phyloP scores from a whole-genome alignment of 2,113 vertebrate species.

The Nothoprocta pentlandii region DNA sequence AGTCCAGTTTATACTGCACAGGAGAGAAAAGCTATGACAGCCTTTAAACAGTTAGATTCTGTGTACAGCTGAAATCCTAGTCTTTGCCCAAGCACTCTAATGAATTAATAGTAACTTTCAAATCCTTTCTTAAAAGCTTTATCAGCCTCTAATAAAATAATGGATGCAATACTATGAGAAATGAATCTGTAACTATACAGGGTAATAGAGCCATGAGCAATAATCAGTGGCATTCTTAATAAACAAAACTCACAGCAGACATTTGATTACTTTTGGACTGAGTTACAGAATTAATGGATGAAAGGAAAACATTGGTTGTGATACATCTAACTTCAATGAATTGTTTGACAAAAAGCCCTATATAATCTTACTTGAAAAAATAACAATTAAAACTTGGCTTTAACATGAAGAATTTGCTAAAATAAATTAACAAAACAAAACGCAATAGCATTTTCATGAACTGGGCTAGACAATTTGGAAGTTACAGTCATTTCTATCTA shows the following conservation, averaged over 20 bases:
- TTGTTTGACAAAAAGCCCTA: conserved; percentile 33
- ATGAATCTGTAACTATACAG: conserved; percentile 20
- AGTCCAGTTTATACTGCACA: neutral
- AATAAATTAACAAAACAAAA: conserved; percentile 42
- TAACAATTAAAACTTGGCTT: conserved; percentile 72
- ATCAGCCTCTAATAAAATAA: conserved; percentile 63
- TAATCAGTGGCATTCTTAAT: conserved; percentile 27
- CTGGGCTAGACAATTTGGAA: conserved; percentile 32
- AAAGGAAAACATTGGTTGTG: conserved; percentile 41
- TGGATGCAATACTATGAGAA: conserved; percentile 48
- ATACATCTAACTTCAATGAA: conserved; percentile 64
- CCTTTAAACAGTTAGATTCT: conserved; percentile 17
- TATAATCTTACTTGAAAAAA: conserved; percentile 66
- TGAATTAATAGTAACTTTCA: conserved; percentile 14
- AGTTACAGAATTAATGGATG: conserved; percentile 59
- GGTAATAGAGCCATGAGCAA: conserved; percentile 26
- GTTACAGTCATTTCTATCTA: conserved; percentile 23
- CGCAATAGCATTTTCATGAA: conserved; percentile 19
- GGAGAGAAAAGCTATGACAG: neutral
- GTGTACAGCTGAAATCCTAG: neutral
- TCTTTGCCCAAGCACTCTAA: neutral
- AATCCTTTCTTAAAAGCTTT: conserved; percentile 28
- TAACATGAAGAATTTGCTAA: conserved; percentile 3
- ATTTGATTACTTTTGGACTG: conserved; percentile 66
- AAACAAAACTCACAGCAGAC: conserved; percentile 62